Base-by-base conservation (phyloP, 2,113 vertebrate genomes). In the Acinonyx jubatus region DNA sequence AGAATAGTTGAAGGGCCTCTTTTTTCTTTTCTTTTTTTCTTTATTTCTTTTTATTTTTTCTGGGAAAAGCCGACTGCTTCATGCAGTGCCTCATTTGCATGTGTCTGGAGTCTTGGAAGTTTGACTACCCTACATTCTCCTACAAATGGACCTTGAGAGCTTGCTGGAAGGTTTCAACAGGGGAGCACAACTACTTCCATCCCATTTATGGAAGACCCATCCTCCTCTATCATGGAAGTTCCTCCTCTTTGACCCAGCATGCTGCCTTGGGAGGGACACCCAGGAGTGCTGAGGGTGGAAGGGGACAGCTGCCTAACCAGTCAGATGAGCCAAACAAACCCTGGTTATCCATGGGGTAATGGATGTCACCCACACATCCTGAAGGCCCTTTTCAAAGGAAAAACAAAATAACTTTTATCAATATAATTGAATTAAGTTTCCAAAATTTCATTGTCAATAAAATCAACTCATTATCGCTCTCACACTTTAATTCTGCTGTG, bases 391-490 rank as follows among this genome's bases (percentile, higher is more conserved):
- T 29, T 48, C 4, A 50, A 90, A 95, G 73, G 48, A 55, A 36
- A 33, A 84, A 74, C 90, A 92, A 74, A 45, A 68, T 96, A 65
- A 83, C 10, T 74, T 86, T 83, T 73, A 86, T 79, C 69, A 74
- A 48, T 73, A 2, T 48, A 65, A 36, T 41, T 94, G 50, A 86
- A 81, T 55, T 71, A 83, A 74, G 14, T 74, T 84, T 91, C 36
- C 29, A 94, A 68, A 84, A 33, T 74, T 88, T 69, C 52, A 63
- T 55, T 76, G 50, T 82, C 4, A 6, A 65, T 91, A 61, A 78
- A 82, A 16, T 73, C 41, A 81, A 31, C 33, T 81, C 16, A 79
- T n/a, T 50, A 78, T 31, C 48, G 29, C 36, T 87, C 15, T 65
- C 61, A 91, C 50, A 71, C 71, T 84, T 95, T 50, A 78, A 79